phyloP scores from a whole-genome alignment of 2,113 vertebrate genomes.

The Morone saxatilis region DNA sequence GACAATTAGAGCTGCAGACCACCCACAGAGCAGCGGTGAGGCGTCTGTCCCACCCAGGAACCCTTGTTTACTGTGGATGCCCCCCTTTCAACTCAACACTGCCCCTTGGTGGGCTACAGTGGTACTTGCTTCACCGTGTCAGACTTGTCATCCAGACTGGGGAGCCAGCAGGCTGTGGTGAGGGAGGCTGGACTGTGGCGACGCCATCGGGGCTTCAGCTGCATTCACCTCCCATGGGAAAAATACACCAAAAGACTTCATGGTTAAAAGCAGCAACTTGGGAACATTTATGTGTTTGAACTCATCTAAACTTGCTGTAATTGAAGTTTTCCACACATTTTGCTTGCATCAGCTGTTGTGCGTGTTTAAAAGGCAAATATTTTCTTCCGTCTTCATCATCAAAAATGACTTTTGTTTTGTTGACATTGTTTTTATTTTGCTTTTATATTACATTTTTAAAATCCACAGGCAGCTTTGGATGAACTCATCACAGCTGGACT shows the following conservation, averaged over 20 bases:
- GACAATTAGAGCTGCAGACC: constrained; percentile 36
- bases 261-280: constrained; percentile 12
- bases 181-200: constrained; percentile 25
- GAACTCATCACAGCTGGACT: constrained; percentile 13
- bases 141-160: constrained; percentile 69
- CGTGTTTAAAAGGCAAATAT: neutral
- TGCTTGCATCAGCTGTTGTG: constrained; percentile 10
- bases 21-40: constrained; percentile 16
- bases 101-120: constrained; percentile 62
- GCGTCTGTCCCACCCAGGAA: constrained; percentile 8
- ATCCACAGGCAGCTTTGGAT: constrained; percentile 30
- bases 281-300: constrained; percentile 32
- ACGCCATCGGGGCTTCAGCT: constrained; percentile 31
- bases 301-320: constrained; percentile 16
- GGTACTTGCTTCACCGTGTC: constrained; percentile 54
- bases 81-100: constrained; percentile 28
- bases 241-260: constrained; percentile 6
- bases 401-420: neutral
- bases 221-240: constrained; percentile 23
- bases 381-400: neutral
- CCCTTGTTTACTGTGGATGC: constrained; percentile 5
- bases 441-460: neutral
- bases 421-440: neutral
- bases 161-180: constrained; percentile 46
- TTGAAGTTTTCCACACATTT: constrained; percentile 9